Conservation (phyloP, 1,140 invertebrate species). For the Agrilus planipennis region DNA sequence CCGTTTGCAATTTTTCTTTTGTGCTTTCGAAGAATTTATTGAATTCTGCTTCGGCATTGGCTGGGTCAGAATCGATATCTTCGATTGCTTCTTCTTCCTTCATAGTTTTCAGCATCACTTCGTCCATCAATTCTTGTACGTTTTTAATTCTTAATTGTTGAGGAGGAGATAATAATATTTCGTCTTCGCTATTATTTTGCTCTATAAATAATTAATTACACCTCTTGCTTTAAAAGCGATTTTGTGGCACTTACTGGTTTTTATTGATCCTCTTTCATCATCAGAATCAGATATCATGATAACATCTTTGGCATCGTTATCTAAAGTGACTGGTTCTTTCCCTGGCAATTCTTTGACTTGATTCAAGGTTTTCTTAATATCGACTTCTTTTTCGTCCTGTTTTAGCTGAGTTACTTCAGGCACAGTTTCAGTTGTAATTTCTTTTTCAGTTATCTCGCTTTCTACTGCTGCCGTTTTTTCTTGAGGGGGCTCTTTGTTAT, state of each 20-base stretch:
- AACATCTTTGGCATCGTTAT: slow-evolving; percentile 23
- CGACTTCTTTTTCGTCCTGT: slow-evolving; percentile 7
- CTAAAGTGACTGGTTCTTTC: too few species aligned
- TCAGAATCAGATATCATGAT: slow-evolving; percentile 30
- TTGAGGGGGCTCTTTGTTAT: background rate
- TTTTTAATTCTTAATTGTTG: slow-evolving; percentile 16
- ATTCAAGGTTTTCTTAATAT: slow-evolving; percentile 12
- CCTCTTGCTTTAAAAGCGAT: background rate
- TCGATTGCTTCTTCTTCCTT: slow-evolving; percentile 23
- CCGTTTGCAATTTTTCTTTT: slow-evolving; percentile 6
- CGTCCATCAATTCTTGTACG: slow-evolving; percentile 38
- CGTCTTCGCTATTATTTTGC: too few species aligned
- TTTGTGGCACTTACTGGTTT: background rate
- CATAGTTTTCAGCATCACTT: slow-evolving; percentile 38
- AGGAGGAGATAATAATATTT: too few species aligned
- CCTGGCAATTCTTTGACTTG: slow-evolving; percentile 18
- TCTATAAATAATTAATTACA: too few species aligned
- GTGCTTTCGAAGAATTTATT: slow-evolving; percentile 5
- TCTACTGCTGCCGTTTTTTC: background rate
- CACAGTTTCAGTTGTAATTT: background rate
- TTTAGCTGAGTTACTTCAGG: background rate
- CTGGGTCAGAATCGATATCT: slow-evolving; percentile 25
- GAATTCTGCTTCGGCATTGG: slow-evolving; percentile 6
- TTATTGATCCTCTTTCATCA: slow-evolving; percentile 14
- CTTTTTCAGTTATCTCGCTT: background rate